A percentile compares a stretch with the other conserved stretches of the same genome.
These are phyloP conservation scores for Elegia similella DNA, from an alignment of 2,888 invertebrate species.

Conservation along the genomic window DNA sequence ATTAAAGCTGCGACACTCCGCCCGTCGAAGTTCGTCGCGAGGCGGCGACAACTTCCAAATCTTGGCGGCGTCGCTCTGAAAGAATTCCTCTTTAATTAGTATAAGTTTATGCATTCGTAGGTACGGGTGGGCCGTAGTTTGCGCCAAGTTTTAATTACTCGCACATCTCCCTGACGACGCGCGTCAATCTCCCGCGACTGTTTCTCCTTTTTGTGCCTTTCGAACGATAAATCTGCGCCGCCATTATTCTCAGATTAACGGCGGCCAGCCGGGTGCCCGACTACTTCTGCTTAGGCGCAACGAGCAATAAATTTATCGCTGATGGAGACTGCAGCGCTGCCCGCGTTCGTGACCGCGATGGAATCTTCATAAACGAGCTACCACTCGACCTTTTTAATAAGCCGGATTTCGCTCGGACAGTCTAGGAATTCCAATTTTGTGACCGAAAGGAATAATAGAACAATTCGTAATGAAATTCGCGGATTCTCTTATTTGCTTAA, in stretches of 20 bases:
- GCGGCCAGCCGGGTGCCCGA: slow-evolving; percentile 41
- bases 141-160: slow-evolving; percentile 72
- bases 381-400: slow-evolving; percentile 42
- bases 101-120: slow-evolving; percentile 76
- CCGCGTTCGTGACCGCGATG: slow-evolving; percentile 36
- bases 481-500: slow-evolving; percentile 42
- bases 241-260: slow-evolving; percentile 30
- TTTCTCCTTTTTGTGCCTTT: slow-evolving; percentile 41
- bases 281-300: slow-evolving; percentile 53
- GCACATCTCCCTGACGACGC: slow-evolving; percentile 40
- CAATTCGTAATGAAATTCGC: slow-evolving; percentile 45
- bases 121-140: slow-evolving; percentile 42
- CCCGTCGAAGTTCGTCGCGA: slow-evolving; percentile 57
- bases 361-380: slow-evolving; percentile 40
- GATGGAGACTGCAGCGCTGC: slow-evolving; percentile 25
- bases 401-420: slow-evolving; percentile 36
- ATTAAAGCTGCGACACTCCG: slow-evolving; percentile 74
- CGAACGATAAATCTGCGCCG: slow-evolving; percentile 30
- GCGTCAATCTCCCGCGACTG: slow-evolving; percentile 49
- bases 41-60: slow-evolving; percentile 65
- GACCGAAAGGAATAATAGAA: slow-evolving; percentile 42
- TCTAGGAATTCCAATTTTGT: slow-evolving; percentile 39
- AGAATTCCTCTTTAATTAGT: slow-evolving; percentile 77
- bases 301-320: slow-evolving; percentile 56
- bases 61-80: slow-evolving; percentile 64